Evolutionary conservation across 2,113 vertebrate genomes (phyloP), one percentile per base, ranked within the genome.

Genomic region (Symphodus melops): DNA sequence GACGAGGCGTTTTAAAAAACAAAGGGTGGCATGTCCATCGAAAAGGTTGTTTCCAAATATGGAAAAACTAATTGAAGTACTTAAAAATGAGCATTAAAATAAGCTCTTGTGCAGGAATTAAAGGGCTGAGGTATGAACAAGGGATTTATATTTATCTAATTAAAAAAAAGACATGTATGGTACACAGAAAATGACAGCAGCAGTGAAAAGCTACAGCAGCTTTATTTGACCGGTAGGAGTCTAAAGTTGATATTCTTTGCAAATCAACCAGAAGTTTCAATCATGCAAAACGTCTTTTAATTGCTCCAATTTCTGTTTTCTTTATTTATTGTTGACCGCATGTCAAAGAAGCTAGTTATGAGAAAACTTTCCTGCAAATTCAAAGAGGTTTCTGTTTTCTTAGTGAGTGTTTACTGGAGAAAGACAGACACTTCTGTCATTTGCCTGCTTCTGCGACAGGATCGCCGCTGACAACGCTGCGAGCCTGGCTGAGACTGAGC

Each of bases 401-500:
- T 17, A 41, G 41, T 28, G 63, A 60, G 39, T 84, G 72, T 82
- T 82, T 88, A 39, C 80, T 68, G 65, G 49, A 61, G 63, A 76
- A 77, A 79, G 74, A 83, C 81, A 67, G 63, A 67, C 25, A 56
- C 19, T 60, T 71, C 77, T 72, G 76, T 84, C 75, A 67, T 83
- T 79, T 75, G 80, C 68, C 71, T 48, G 54, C 73, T 60, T 36
- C 46, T 20, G 42, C 20, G 23, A 68, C 70, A 56, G 13, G 20
- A 52, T 78, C 49, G 17, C 57, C 28, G 41, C 68, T 48, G 68
- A 84, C 74, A 55, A 86, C 81, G 71, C 74, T 25, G 48, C 64
- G 36, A 72, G 79, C 72, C 81, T 55, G 72, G 69, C 85, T 79
- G 70, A 69, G 72, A 36, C 68, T 83, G 79, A 88, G 84, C 66